phyloP scores from a whole-genome alignment of 1,140 invertebrate species.

The Aphelinus certus region DNA sequence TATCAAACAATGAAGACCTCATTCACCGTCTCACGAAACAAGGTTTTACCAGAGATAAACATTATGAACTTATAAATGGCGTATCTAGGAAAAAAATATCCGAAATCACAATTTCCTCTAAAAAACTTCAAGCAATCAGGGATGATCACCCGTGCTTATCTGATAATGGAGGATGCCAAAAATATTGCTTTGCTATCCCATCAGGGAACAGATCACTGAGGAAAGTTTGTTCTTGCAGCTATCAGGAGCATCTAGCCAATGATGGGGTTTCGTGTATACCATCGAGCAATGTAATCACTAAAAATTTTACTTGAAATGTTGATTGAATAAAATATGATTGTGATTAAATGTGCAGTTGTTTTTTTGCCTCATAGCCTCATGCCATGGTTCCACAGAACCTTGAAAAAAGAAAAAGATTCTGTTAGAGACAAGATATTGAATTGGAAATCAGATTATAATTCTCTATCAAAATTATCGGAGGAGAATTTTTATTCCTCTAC shows the following conservation, averaged over 20 bases:
- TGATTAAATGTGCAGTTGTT: too few relatives aligned
- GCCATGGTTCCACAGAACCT: too few relatives aligned
- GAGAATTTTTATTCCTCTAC: too few relatives aligned
- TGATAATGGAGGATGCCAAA: not conserved
- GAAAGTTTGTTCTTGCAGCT: not conserved
- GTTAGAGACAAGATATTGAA: too few relatives aligned
- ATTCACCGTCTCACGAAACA: not conserved
- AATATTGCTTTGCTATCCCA: slow-evolving; percentile 12
- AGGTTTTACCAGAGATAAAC: not conserved
- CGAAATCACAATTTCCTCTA: not conserved
- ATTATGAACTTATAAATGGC: not conserved
- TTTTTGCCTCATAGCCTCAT: too few relatives aligned
- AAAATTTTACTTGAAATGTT: too few relatives aligned
- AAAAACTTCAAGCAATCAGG: not conserved
- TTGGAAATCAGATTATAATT: too few relatives aligned
- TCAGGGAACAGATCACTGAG: not conserved
- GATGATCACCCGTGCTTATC: not conserved
- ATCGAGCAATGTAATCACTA: too few relatives aligned
- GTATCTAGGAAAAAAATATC: not conserved
- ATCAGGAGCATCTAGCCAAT: not conserved
- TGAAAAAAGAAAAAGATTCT: too few relatives aligned
- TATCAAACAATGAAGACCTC: not conserved
- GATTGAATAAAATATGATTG: too few relatives aligned
- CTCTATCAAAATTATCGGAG: too few relatives aligned
- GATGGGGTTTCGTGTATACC: not conserved